Evolutionary conservation across 2,888 invertebrate species (phyloP).

Genomic region (Dermolepida albohirtum): DNA sequence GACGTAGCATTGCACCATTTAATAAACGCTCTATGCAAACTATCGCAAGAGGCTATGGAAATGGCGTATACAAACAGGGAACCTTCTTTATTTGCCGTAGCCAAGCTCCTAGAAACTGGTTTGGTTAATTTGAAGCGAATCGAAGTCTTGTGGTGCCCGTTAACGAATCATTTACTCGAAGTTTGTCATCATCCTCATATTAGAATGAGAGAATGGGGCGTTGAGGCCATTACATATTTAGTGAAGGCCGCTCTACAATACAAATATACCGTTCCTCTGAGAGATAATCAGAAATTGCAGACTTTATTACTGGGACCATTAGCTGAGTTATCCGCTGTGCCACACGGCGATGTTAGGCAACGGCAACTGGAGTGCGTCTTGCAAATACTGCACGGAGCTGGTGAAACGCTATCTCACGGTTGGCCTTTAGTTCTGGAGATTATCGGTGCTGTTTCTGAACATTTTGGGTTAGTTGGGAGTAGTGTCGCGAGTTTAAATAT

Average conservation of each 20-base stretch:
- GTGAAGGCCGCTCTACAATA: slow-evolving; percentile 92
- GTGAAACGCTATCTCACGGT: slow-evolving; percentile 91
- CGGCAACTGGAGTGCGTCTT: slow-evolving; percentile 95
- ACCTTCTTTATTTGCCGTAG: slow-evolving; percentile 96
- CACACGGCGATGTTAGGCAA: slow-evolving; percentile 94
- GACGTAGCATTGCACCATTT: slow-evolving; percentile 95
- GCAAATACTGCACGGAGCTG: slow-evolving; percentile 91
- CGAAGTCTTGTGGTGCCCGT: slow-evolving; percentile 93
- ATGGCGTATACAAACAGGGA: slow-evolving; percentile 95
- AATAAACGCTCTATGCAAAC: slow-evolving; percentile 95
- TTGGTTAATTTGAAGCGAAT: slow-evolving; percentile 93
- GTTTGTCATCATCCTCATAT: slow-evolving; percentile 96
- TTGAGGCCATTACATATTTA: slow-evolving; percentile 94
- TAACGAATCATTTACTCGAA: slow-evolving; percentile 95
- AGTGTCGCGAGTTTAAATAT: slow-evolving; percentile 29
- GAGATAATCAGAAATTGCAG: slow-evolving; percentile 90
- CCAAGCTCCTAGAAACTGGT: slow-evolving; percentile 97
- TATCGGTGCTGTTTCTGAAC: slow-evolving; percentile 93
- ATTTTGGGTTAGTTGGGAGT: slow-evolving; percentile 79
- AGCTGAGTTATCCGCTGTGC: slow-evolving; percentile 89
- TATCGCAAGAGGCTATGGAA: slow-evolving; percentile 97
- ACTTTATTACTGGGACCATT: slow-evolving; percentile 88
- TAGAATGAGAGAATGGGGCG: slow-evolving; percentile 97
- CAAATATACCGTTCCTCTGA: slow-evolving; percentile 84
- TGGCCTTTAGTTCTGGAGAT: slow-evolving; percentile 96